Evolutionary conservation across 2,888 invertebrate species (phyloP).

Genomic region (Limenitis camilla): DNA sequence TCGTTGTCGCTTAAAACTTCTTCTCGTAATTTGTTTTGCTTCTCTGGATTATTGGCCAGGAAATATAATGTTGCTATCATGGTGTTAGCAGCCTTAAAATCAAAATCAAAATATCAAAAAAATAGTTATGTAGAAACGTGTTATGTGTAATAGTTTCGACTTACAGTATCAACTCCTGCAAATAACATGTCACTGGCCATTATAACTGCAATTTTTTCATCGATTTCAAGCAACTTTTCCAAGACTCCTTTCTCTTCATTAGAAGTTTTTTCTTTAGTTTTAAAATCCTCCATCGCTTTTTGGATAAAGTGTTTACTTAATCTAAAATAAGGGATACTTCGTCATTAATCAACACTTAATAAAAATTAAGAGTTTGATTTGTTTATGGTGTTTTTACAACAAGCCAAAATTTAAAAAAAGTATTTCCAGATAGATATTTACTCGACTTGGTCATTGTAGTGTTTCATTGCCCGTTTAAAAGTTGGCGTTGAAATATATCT

Average conservation of each 20-base stretch:
- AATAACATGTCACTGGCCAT: slow-evolving; percentile 80
- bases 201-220: slow-evolving; percentile 74
- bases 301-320: slow-evolving; percentile 15
- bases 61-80: slow-evolving; percentile 73
- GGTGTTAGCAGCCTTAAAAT: slow-evolving; percentile 31
- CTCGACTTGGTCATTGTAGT: slow-evolving; percentile 46
- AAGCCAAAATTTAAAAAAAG: not conserved
- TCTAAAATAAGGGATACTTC: slow-evolving; percentile 1
- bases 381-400: not conserved
- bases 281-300: slow-evolving; percentile 28
- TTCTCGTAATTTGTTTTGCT: slow-evolving; percentile 76
- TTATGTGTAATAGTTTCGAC: not conserved
- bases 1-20: slow-evolving; percentile 59
- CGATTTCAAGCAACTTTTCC: slow-evolving; percentile 74
- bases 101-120: not conserved
- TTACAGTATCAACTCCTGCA: slow-evolving; percentile 81
- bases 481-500: slow-evolving; percentile 38
- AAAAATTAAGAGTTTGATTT: not conserved
- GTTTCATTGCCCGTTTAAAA: slow-evolving; percentile 45
- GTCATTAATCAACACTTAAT: not conserved
- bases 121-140: too few species aligned
- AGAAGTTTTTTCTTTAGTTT: slow-evolving; percentile 26
- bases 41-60: slow-evolving; percentile 76
- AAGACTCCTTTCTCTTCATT: slow-evolving; percentile 70
- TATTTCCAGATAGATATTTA: slow-evolving; percentile 24